These are phyloP conservation scores for Epinotia brunnichana DNA, from an alignment of 2,888 invertebrate species.

Conservation along the genomic window DNA sequence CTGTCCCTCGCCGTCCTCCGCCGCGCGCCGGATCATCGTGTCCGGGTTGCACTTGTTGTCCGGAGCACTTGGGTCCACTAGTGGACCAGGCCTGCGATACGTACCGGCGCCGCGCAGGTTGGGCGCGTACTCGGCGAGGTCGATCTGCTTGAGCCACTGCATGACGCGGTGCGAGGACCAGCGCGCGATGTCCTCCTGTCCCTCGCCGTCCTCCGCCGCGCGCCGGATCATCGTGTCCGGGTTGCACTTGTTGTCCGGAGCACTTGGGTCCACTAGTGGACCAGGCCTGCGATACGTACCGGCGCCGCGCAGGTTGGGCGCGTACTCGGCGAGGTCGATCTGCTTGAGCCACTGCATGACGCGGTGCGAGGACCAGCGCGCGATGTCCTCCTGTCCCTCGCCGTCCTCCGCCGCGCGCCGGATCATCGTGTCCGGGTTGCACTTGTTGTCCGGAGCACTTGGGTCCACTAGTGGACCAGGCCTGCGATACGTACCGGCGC, in stretches of 20 bases:
- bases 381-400: conserved; percentile 50
- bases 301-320: conserved; percentile 97
- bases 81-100: no score
- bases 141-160: conserved; percentile 99
- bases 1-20: no score
- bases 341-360: conserved; percentile 99
- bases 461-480: no score
- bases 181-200: conserved; percentile 66
- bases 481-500: no score
- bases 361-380: conserved; percentile 86
- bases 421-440: no score
- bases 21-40: no score
- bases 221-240: conserved; percentile 87
- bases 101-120: conserved; percentile 75
- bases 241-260: background rate
- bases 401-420: no score
- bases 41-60: no score
- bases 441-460: no score
- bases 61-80: no score
- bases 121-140: conserved; percentile 98
- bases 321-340: conserved; percentile 98
- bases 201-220: conserved; percentile 75
- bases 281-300: conserved; percentile 76
- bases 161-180: conserved; percentile 92
- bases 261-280: no score